Evolutionary conservation across 2,888 invertebrate genomes (phyloP), one percentile per base, ranked within the genome.

Genomic region (Argyresthia albistria): DNA sequence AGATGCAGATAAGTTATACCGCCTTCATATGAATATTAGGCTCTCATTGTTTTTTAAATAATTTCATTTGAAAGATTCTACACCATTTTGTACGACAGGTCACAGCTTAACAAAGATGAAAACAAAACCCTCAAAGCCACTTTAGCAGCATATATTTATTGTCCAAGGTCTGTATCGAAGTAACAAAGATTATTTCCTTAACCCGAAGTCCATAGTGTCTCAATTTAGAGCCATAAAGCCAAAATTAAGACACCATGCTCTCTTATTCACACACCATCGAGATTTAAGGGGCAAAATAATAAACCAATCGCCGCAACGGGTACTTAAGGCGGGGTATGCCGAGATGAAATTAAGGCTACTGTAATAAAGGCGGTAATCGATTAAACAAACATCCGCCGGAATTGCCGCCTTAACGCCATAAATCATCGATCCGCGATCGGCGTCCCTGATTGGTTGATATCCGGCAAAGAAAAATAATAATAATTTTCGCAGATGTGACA

Each of bases 311-410:
- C 16, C 25, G 10, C 12, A 1, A 36, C 36, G 9, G 36, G 9
- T 14, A 59, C 62, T 60, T 55, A 57, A 61, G 59, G 61, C 61
- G 63, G 57, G 54, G 54, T 54, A 25, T 25, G 58, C 53, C 51
- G 57, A 55, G 25, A 46, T 50, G 54, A 53, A 50, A 51, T 54
- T 53, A 58, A 58, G 58, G 69, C 80, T 77, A 76, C 82, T 80
- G 75, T 69, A 74, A 69, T 73, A 72, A 71, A 71, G 59, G 54
- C 51, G 58, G 66, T 76, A 80, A 81, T 81, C 84, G 83, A 81
- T 81, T 84, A 78, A 80, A 79, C 81, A 81, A 81, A 84, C 82
- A 84, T 84, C 84, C 86, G 82, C 66, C 70, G 71, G 68, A 66
- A 67, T 65, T 52, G 60, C 57, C 60, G 62, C 62, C 66, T 65